These are phyloP conservation scores for Petrocephalus microphthalmus DNA, from an alignment of 2,113 vertebrate genomes.

Conservation along the genomic window DNA sequence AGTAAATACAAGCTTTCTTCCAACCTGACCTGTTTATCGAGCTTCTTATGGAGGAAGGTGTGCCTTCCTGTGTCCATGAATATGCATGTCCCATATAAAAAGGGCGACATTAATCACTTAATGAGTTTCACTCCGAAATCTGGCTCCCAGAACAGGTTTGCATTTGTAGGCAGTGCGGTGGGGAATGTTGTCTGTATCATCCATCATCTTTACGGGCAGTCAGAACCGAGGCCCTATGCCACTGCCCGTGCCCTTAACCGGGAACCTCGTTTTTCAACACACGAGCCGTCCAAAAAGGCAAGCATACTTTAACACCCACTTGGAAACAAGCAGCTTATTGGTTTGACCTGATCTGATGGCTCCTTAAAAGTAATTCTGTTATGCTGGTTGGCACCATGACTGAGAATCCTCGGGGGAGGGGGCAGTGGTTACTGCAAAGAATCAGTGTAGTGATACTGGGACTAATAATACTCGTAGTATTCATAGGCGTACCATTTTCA, in stretches of 20 bases:
- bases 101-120: slow-evolving; percentile 4
- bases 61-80: not conserved
- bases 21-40: not conserved
- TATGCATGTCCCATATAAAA: not conserved
- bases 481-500: not conserved
- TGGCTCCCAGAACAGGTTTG: slow-evolving; percentile 7
- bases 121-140: not conserved
- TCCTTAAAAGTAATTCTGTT: slow-evolving; percentile 3
- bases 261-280: not conserved
- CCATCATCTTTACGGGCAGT: slow-evolving; percentile 1
- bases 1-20: not conserved
- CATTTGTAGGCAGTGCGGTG: not conserved
- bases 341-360: not conserved
- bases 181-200: not conserved
- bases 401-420: not conserved
- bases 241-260: too few species aligned
- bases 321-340: not conserved
- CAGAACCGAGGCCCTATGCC: not conserved
- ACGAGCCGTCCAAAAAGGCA: not conserved
- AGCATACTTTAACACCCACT: not conserved
- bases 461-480: not conserved
- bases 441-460: not conserved
- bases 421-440: not conserved
- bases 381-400: not conserved
- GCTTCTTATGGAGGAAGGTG: not conserved